A percentile compares a stretch with the other conserved stretches of the same genome.
Conservation (phyloP, 2,113 vertebrate genomes). For the Austrofundulus limnaeus region DNA sequence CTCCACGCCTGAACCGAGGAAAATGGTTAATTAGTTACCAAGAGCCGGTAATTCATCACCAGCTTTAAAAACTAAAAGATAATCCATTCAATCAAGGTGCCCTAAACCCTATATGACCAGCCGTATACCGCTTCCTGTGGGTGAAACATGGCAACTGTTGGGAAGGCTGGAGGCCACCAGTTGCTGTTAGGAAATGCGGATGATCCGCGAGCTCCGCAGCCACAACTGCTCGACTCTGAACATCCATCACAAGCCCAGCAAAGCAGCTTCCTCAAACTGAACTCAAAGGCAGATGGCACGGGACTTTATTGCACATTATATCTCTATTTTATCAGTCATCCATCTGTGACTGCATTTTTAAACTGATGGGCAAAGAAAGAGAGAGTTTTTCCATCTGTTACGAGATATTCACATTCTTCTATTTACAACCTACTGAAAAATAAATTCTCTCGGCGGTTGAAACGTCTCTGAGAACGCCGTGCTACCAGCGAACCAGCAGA, state of each 20-base stretch:
- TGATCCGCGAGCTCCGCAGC: constrained; percentile 58
- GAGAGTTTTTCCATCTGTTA: background rate
- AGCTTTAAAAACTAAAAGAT: constrained; percentile 63
- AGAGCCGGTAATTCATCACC: constrained; percentile 64
- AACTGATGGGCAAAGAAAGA: background rate
- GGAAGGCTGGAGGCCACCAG: constrained; percentile 69
- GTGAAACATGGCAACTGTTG: constrained; percentile 63
- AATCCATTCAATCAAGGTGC: constrained; percentile 62
- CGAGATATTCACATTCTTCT: background rate
- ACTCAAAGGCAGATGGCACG: no score
- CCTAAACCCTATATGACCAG: constrained; percentile 46
- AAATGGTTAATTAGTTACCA: constrained; percentile 71
- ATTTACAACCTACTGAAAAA: constrained; percentile 21
- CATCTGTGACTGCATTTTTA: background rate
- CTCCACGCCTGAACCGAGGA: constrained; percentile 9
- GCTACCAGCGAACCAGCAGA: constrained; percentile 18
- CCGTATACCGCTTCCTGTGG: constrained; percentile 49
- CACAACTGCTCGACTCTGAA: constrained; percentile 67
- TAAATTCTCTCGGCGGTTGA: constrained; percentile 8
- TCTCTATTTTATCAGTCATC: background rate
- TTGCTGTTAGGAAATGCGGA: constrained; percentile 74
- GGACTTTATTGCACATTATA: background rate
- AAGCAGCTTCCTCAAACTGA: constrained; percentile 22
- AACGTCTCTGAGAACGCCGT: constrained; percentile 5
- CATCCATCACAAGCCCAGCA: constrained; percentile 39